phyloP scores from a whole-genome alignment of 2,888 invertebrate species.

The Lumbricus terrestris region DNA sequence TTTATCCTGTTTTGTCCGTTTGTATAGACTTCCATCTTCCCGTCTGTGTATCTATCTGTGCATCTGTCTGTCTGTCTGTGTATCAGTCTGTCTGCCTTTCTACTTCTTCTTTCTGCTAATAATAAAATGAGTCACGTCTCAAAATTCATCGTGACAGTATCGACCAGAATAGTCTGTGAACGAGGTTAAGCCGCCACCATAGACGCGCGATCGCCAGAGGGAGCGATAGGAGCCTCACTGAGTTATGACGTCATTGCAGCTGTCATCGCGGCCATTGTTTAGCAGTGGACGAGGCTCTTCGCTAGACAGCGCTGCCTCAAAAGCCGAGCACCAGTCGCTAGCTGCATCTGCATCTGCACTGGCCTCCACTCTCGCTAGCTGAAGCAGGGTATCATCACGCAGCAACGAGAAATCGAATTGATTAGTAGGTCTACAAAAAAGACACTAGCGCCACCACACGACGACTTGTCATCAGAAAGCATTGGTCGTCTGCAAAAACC shows the following conservation, averaged over 20 bases:
- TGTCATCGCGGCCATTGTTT: no score
- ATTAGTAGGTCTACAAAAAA: not conserved
- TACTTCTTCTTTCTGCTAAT: not conserved
- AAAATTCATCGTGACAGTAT: not conserved
- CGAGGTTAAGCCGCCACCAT: not conserved
- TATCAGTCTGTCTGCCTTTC: no score
- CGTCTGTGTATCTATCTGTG: not conserved
- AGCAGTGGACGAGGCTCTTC: no score
- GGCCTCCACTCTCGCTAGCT: not conserved
- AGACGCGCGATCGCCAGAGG: constrained; percentile 3
- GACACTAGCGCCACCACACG: not conserved
- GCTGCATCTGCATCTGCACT: not conserved
- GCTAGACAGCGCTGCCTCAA: no score
- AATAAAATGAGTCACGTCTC: not conserved
- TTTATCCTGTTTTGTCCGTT: no score
- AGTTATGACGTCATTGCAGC: no score
- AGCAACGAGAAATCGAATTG: not conserved
- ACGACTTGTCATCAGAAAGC: not conserved
- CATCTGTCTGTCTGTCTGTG: no score
- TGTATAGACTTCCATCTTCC: no score
- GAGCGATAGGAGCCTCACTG: not conserved
- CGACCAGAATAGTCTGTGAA: not conserved
- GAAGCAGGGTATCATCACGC: not conserved
- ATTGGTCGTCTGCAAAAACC: not conserved
- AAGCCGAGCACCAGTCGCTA: not conserved